These are phyloP conservation scores for Paguma larvata DNA, from an alignment of 2,797 vertebrate genomes.

Conservation along the genomic window DNA sequence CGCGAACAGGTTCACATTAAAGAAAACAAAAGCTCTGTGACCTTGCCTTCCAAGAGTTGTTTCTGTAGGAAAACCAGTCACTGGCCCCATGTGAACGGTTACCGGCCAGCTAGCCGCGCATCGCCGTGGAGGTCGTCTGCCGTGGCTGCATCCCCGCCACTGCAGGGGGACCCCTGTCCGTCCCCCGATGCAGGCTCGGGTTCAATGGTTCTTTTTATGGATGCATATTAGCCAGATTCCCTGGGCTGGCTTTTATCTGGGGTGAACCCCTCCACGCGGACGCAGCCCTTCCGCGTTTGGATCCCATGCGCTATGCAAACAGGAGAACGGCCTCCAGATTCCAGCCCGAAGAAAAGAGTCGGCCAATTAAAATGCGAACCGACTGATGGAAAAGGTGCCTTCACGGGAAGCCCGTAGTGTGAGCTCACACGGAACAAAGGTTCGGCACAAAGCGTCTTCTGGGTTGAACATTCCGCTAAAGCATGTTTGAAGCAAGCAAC, in stretches of 20 bases:
- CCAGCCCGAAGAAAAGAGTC: not conserved
- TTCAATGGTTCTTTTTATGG: not conserved
- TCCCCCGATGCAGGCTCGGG: accelerated
- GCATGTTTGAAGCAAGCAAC: constrained; percentile 78
- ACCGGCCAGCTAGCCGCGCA: not conserved
- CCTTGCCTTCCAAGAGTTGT: not conserved
- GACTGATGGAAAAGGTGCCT: constrained; percentile 63
- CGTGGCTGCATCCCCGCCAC: accelerated
- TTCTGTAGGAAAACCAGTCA: not conserved
- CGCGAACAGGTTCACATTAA: no score
- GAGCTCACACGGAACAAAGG: constrained; percentile 77
- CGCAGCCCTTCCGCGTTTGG: constrained; percentile 1
- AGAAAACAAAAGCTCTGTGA: not conserved
- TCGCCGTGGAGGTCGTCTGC: accelerated
- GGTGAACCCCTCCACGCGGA: not conserved
- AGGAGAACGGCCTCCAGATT: not conserved
- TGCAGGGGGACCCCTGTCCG: accelerated
- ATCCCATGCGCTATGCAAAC: not conserved
- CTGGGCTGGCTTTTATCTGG: not conserved
- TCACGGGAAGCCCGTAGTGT: constrained; percentile 69
- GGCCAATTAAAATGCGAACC: constrained; percentile 73
- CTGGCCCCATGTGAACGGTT: accelerated
- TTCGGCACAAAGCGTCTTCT: constrained; percentile 72
- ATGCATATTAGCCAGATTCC: not conserved
- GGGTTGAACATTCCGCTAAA: constrained; percentile 71